A percentile compares a stretch with the other conserved stretches of the same genome.
Conservation (phyloP, 2,888 invertebrate species). For the Tetrapedia diversipes region DNA sequence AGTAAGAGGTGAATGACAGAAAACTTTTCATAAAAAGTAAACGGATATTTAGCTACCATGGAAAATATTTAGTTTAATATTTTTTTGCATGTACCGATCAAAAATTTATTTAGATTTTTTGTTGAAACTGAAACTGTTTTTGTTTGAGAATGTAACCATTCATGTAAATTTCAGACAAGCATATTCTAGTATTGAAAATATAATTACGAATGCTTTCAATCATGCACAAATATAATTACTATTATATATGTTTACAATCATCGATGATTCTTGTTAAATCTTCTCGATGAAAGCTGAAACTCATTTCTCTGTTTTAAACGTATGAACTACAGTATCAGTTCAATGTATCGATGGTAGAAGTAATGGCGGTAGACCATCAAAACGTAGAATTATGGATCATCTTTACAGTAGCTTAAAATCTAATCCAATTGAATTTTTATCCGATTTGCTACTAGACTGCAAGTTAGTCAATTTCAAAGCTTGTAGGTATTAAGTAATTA, state of each 20-base stretch:
- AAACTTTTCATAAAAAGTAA: constrained; percentile 1
- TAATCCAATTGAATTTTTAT: constrained; percentile 28
- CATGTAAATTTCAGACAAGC: neutral
- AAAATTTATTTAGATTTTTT: neutral
- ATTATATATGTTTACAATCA: constrained; percentile 21
- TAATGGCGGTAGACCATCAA: constrained; percentile 39
- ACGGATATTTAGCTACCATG: constrained; percentile 14
- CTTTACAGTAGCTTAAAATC: constrained; percentile 27
- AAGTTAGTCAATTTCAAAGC: constrained; percentile 44
- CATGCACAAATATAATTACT: constrained; percentile 50
- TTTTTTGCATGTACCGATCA: constrained; percentile 10
- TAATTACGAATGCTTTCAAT: constrained; percentile 58
- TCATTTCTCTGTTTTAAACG: constrained; percentile 9
- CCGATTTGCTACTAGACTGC: constrained; percentile 34
- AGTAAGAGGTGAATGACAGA: constrained; percentile 70
- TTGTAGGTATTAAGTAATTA: constrained; percentile 52
- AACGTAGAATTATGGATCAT: constrained; percentile 35
- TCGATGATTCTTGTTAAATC: constrained; percentile 10
- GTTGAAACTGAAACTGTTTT: neutral
- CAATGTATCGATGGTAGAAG: constrained; percentile 41
- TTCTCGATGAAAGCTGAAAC: constrained; percentile 19
- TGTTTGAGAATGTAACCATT: neutral
- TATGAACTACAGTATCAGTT: constrained; percentile 3
- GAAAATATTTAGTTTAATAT: constrained; percentile 6
- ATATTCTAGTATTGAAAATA: constrained; percentile 7